A percentile compares a stretch with the other conserved stretches of the same genome.
phyloP scores from a whole-genome alignment of 2,888 invertebrate genomes.

The Cheiracanthium punctorium region DNA sequence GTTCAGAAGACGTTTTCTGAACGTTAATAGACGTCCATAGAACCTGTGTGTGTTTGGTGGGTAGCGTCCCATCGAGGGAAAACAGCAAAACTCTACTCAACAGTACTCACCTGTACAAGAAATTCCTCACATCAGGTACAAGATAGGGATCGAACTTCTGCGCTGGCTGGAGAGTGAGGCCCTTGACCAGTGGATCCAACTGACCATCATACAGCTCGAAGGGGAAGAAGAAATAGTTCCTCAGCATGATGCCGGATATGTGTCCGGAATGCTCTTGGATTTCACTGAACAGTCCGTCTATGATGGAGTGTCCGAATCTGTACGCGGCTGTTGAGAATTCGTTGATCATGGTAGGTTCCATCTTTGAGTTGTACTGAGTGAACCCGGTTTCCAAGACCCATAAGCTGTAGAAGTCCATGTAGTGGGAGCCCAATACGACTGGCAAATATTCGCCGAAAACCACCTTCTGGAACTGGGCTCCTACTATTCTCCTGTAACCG shows the following conservation, averaged over 20 bases:
- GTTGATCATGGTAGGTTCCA: slow-evolving; percentile 88
- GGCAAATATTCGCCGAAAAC: slow-evolving; percentile 80
- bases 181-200: slow-evolving; percentile 77
- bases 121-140: slow-evolving; percentile 76
- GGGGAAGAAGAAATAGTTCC: slow-evolving; percentile 71
- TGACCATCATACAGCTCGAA: slow-evolving; percentile 73
- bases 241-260: slow-evolving; percentile 80
- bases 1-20: too few relatives aligned
- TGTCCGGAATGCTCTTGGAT: slow-evolving; percentile 84
- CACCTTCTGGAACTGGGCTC: slow-evolving; percentile 78
- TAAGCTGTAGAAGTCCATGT: slow-evolving; percentile 72
- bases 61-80: too few relatives aligned
- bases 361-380: slow-evolving; percentile 80
- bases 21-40: too few relatives aligned
- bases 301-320: slow-evolving; percentile 76
- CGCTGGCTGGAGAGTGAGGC: slow-evolving; percentile 77
- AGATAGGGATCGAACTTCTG: slow-evolving; percentile 78
- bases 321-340: slow-evolving; percentile 90
- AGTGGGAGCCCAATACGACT: slow-evolving; percentile 82
- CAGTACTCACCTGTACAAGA: slow-evolving; percentile 83
- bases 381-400: slow-evolving; percentile 83
- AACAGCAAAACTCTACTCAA: too few relatives aligned
- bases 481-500: slow-evolving; percentile 75
- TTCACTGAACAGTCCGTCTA: slow-evolving; percentile 88
- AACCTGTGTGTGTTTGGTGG: too few relatives aligned